A percentile compares a stretch with the other conserved stretches of the same genome.
phyloP scores from a whole-genome alignment of 2,113 vertebrate genomes.

The Aspidoscelis tigris region DNA sequence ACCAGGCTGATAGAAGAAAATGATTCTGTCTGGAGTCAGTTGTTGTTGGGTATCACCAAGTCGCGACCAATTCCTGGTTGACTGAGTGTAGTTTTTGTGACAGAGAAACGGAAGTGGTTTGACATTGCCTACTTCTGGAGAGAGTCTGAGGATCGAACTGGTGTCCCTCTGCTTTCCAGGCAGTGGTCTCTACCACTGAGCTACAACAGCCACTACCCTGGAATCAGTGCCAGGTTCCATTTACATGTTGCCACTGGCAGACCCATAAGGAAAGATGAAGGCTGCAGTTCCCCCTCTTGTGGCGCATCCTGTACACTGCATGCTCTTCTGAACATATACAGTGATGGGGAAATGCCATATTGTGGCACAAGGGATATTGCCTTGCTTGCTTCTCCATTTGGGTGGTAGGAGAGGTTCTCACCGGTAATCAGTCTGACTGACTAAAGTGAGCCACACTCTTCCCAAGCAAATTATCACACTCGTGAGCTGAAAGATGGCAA shows the following conservation, averaged over 20 bases:
- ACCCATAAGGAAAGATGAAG: neutral
- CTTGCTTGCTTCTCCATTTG: constrained; percentile 24
- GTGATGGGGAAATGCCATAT: neutral
- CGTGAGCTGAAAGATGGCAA: constrained; percentile 85
- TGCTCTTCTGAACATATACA: neutral
- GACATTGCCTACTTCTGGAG: too few relatives aligned
- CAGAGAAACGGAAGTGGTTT: too few relatives aligned
- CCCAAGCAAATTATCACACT: constrained; percentile 82
- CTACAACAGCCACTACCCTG: too few relatives aligned
- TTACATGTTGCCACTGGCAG: neutral
- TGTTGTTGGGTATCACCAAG: too few relatives aligned
- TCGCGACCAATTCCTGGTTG: too few relatives aligned
- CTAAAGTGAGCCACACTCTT: constrained; percentile 76
- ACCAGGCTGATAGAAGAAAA: too few relatives aligned
- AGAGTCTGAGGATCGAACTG: too few relatives aligned
- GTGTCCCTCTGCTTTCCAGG: too few relatives aligned
- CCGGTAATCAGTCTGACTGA: constrained; percentile 53
- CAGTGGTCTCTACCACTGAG: too few relatives aligned
- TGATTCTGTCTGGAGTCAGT: too few relatives aligned
- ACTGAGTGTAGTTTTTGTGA: too few relatives aligned
- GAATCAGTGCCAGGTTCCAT: too few relatives aligned
- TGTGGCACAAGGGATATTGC: neutral
- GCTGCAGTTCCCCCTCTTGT: neutral
- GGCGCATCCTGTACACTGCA: neutral
- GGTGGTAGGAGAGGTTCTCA: constrained; percentile 63